phyloP scores from a whole-genome alignment of 2,888 invertebrate genomes.

The Lissonota sp. region DNA sequence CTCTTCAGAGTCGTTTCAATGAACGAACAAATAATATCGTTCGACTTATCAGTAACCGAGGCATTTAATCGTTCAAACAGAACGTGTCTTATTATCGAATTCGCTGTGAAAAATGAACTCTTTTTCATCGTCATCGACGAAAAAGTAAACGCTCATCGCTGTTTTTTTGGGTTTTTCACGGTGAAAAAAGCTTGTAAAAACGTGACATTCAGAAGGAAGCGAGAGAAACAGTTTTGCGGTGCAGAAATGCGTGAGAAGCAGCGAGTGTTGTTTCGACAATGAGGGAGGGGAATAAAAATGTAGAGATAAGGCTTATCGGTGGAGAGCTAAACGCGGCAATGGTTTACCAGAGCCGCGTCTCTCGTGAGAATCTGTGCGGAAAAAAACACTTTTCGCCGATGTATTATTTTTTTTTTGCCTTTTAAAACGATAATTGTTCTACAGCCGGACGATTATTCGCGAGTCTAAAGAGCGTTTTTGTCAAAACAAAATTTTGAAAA shows the following conservation, averaged over 20 bases:
- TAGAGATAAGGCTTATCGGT: conserved; percentile 55
- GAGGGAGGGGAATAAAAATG: background rate
- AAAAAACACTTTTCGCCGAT: background rate
- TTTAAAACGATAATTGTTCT: background rate
- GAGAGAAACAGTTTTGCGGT: too few species aligned
- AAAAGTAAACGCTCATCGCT: too few species aligned
- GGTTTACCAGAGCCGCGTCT: background rate
- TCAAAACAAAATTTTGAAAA: too few species aligned
- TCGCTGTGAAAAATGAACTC: background rate
- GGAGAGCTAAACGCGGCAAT: background rate
- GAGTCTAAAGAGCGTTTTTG: too few species aligned
- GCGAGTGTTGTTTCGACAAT: background rate
- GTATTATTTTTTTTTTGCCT: background rate
- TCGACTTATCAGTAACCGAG: conserved; percentile 7
- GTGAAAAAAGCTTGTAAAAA: too few species aligned
- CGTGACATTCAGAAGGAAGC: too few species aligned
- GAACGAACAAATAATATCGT: background rate
- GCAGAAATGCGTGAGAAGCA: too few species aligned
- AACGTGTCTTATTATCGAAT: background rate
- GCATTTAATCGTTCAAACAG: background rate
- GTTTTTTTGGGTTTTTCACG: too few species aligned
- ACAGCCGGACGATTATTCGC: too few species aligned
- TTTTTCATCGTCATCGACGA: background rate
- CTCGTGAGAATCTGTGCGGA: background rate
- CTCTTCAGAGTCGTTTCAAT: background rate